Base-by-base conservation (phyloP, 2,888 invertebrate species). In the Cryptops parisi region DNA sequence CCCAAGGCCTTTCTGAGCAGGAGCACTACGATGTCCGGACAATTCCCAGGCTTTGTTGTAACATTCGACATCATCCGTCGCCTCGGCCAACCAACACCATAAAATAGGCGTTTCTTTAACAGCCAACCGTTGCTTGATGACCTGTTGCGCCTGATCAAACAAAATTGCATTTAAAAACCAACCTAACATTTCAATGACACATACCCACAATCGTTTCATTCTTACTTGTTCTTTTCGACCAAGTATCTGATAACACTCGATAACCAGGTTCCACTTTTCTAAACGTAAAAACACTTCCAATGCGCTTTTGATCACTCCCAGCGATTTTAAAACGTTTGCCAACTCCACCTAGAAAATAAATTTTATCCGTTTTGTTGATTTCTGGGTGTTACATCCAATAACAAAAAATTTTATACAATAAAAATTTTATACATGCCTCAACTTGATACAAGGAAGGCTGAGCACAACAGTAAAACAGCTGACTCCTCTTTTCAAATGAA, bases 41-140 rank as follows among this genome's bases (percentile, higher is more conserved):
- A 94, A 74, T 62, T 84, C 79, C 91, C 96, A 96, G 0, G 96
- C 97, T 62, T 81, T 84, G 62, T 85, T 80, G 65, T 90, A 98
- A 64, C 80, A 82, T 17, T 74, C 73, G 0, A 79, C 72, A 62
- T 93, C 81, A 62, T 87, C 83, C 60, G 79, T 77, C 1, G 85
- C 82, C 70, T 94, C 91, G 2, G 93, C 93, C n/a, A 97, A 75
- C 40, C 89, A 76, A 67, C 96, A 96, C 73, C 85, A 86, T 22
- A 97, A 70, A 66, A 85, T 81, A 0, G 88, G 84, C 0, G 87
- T 84, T 52, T 88, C 85, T 54, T 82, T 78, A 56, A 82, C 77
- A 2, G 78, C 77, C 17, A 76, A 61, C 67, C 90, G 83, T 63
- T 89, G 79, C 52, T 79, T 76, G 59, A 97, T 87, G 41, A 96